Conservation (phyloP, 2,113 vertebrate genomes). For the Takifugu flavidus region DNA sequence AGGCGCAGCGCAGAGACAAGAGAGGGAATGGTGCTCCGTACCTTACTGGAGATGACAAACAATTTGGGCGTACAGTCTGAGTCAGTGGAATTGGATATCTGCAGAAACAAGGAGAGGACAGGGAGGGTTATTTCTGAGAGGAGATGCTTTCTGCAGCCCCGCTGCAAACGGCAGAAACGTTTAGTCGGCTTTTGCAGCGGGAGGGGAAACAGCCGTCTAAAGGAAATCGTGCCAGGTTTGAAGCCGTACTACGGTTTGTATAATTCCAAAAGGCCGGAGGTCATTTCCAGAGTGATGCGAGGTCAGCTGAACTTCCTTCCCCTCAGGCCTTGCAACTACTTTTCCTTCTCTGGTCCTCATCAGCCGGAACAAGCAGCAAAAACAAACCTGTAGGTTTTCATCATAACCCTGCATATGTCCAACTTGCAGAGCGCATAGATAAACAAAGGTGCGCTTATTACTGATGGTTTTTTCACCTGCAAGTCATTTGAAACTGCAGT, state of each 20-base stretch:
- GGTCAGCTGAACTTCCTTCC: conserved; percentile 61
- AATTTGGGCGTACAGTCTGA: conserved; percentile 87
- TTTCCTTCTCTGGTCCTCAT: conserved; percentile 49
- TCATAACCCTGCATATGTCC: conserved; percentile 14
- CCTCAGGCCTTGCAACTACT: conserved; percentile 29
- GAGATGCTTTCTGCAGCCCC: conserved; percentile 14
- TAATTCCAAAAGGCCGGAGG: conserved; percentile 58
- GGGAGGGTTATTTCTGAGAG: conserved; percentile 13
- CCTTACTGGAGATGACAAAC: conserved; percentile 90
- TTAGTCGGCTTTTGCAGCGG: background rate
- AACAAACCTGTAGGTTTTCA: conserved; percentile 27
- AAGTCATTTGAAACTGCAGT: conserved; percentile 62
- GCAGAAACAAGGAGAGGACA: conserved; percentile 58
- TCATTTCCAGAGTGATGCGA: conserved; percentile 57
- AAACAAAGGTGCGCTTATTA: background rate
- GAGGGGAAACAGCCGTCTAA: conserved; percentile 19
- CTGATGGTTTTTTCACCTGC: conserved; percentile 36
- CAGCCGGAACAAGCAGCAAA: conserved; percentile 43
- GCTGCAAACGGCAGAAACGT: conserved; percentile 9
- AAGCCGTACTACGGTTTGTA: conserved; percentile 29
- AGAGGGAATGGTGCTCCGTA: conserved; percentile 47
- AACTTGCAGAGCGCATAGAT: too few species aligned
- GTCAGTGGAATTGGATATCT: conserved; percentile 84
- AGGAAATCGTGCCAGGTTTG: conserved; percentile 27
- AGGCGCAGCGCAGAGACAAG: background rate